A percentile compares a stretch with the other conserved stretches of the same genome.
Conservation (phyloP, 2,797 vertebrate species). For the Urophycis tenuis region DNA sequence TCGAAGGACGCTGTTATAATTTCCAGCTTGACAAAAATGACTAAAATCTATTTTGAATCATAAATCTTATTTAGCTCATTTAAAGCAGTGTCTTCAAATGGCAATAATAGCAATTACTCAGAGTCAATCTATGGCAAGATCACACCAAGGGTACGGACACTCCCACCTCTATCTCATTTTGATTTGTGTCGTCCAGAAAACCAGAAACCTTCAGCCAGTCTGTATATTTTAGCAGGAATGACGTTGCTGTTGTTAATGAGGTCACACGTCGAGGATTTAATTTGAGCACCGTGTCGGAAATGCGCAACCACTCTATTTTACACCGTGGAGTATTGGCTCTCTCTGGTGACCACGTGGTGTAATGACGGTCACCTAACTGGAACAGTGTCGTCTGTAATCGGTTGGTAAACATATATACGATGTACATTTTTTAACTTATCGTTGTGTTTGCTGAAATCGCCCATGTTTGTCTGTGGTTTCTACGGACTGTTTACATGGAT, state of each 20-base stretch:
- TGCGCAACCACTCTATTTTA: neutral
- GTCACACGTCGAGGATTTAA: neutral
- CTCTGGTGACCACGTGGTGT: neutral
- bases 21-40: neutral
- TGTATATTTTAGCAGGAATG: neutral
- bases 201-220: neutral
- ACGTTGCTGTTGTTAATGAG: neutral
- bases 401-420: neutral
- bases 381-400: neutral
- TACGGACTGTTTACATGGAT: neutral
- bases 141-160: neutral
- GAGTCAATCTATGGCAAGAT: constrained; percentile 1
- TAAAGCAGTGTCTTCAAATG: neutral
- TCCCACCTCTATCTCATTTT: neutral
- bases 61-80: neutral
- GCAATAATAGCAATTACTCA: neutral
- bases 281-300: neutral
- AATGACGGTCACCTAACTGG: neutral
- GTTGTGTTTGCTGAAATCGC: neutral
- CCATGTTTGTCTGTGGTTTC: neutral
- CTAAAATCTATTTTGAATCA: neutral
- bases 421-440: too few species aligned
- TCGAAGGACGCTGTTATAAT: neutral
- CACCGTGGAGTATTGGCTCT: neutral
- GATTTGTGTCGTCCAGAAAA: neutral